Conservation (phyloP, 64 coral and sea anemone genomes). For the Stichodactyla mertensii region DNA sequence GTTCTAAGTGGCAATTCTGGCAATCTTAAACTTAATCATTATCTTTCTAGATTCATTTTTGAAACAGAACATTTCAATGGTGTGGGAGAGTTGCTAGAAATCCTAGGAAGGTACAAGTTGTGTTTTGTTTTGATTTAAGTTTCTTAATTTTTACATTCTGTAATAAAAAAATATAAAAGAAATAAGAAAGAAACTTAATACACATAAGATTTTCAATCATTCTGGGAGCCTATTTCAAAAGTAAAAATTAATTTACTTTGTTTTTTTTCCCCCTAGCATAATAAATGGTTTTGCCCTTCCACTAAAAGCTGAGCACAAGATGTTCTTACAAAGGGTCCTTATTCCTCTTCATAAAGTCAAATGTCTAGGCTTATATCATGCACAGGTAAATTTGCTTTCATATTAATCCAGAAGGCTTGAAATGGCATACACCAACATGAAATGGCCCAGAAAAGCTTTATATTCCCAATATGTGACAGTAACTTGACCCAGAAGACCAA, state of each 20-base stretch:
- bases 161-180: no score
- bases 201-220: no score
- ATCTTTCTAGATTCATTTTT: slow-evolving; percentile 74
- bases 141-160: no score
- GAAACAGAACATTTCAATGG: slow-evolving; percentile 99
- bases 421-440: no score
- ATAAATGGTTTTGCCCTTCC: slow-evolving; percentile 99
- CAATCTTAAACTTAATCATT: not conserved
- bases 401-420: no score
- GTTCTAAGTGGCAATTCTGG: not conserved
- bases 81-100: slow-evolving; percentile 97
- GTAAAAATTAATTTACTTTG: not conserved
- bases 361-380: slow-evolving; percentile 96
- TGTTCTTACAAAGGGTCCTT: slow-evolving; percentile 96
- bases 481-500: no score
- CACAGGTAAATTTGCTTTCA: slow-evolving; percentile 56
- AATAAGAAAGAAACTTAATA: no score
- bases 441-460: no score
- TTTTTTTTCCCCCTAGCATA: slow-evolving; percentile 53
- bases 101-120: slow-evolving; percentile 84
- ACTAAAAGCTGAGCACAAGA: slow-evolving; percentile 94
- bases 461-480: no score
- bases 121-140: not conserved
- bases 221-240: not conserved
- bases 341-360: slow-evolving; percentile 98